A percentile compares a stretch with the other conserved stretches of the same genome.
Conservation (phyloP, 2,113 vertebrate genomes). For the Rutilus rutilus region DNA sequence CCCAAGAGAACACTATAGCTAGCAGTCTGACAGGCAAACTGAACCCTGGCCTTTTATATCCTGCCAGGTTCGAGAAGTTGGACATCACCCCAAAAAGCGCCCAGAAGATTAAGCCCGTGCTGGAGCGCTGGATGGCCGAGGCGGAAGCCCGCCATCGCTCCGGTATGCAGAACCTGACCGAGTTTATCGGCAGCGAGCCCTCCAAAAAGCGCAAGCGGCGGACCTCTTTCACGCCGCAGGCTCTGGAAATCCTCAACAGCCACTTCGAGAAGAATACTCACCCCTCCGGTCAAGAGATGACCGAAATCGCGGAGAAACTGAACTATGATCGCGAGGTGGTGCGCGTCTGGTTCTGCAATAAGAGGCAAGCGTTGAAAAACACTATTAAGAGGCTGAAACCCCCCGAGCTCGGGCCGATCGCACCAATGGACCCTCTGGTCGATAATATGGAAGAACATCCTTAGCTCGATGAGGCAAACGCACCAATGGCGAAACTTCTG, state of each 20-base stretch:
- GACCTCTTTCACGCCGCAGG: slow-evolving; percentile 99
- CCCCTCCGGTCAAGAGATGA: slow-evolving; percentile 99
- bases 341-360: slow-evolving; percentile 99
- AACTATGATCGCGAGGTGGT: slow-evolving; percentile 99
- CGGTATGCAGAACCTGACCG: slow-evolving; percentile 99
- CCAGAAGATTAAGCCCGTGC: slow-evolving; percentile 99
- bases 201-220: slow-evolving; percentile 99
- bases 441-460: slow-evolving; percentile 93
- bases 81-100: slow-evolving; percentile 99
- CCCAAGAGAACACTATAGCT: slow-evolving; percentile 99
- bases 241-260: slow-evolving; percentile 98
- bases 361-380: slow-evolving; percentile 99
- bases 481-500: slow-evolving; percentile 33
- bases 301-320: slow-evolving; percentile 98
- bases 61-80: slow-evolving; percentile 99
- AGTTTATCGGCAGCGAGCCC: slow-evolving; percentile 99
- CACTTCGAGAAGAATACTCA: slow-evolving; percentile 99
- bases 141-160: slow-evolving; percentile 99
- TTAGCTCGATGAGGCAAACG: slow-evolving; percentile 67
- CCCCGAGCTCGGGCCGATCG: slow-evolving; percentile 83
- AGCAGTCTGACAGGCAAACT: slow-evolving; percentile 99
- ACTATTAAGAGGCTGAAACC: slow-evolving; percentile 99
- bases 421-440: slow-evolving; percentile 88
- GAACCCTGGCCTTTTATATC: slow-evolving; percentile 99
- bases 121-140: slow-evolving; percentile 99